These are phyloP conservation scores for Eulithis testata DNA, from an alignment of 2,888 invertebrate species.

Conservation along the genomic window DNA sequence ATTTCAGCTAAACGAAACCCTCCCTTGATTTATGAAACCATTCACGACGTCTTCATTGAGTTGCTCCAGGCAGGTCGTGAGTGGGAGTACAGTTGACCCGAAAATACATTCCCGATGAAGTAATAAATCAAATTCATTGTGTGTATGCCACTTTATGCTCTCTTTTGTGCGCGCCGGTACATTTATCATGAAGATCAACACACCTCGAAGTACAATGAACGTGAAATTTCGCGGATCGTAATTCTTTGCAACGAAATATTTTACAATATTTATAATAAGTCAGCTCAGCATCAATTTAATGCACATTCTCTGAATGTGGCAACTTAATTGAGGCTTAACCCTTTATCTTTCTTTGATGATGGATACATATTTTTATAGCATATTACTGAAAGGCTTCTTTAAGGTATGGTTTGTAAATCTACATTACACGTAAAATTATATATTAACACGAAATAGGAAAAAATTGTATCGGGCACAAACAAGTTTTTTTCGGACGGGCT, in stretches of 20 bases:
- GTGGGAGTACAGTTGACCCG: slow-evolving; percentile 74
- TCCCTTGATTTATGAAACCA: slow-evolving; percentile 71
- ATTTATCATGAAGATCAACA: slow-evolving; percentile 67
- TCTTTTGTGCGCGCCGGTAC: slow-evolving; percentile 61
- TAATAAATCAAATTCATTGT: slow-evolving; percentile 80
- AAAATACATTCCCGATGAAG: slow-evolving; percentile 73
- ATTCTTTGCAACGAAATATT: slow-evolving; percentile 32
- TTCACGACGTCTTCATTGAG: slow-evolving; percentile 78
- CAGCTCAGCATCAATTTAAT: slow-evolving; percentile 37
- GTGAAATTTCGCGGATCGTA: slow-evolving; percentile 41
- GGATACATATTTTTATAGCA: slow-evolving; percentile 4
- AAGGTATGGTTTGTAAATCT: too few relatives aligned
- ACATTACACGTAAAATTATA: too few relatives aligned
- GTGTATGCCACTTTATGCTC: slow-evolving; percentile 63
- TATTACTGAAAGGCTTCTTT: background rate
- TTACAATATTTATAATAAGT: slow-evolving; percentile 33
- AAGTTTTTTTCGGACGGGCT: too few relatives aligned
- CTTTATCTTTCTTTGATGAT: slow-evolving; percentile 12
- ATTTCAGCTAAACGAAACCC: slow-evolving; percentile 24
- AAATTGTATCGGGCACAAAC: too few relatives aligned
- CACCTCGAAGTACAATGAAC: slow-evolving; percentile 54
- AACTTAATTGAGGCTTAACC: slow-evolving; percentile 27
- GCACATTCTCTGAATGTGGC: slow-evolving; percentile 27
- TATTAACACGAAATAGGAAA: too few relatives aligned
- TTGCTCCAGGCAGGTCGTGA: slow-evolving; percentile 77